These are phyloP conservation scores for Cyclophora albipunctata DNA, from an alignment of 2,888 invertebrate genomes.

Conservation along the genomic window DNA sequence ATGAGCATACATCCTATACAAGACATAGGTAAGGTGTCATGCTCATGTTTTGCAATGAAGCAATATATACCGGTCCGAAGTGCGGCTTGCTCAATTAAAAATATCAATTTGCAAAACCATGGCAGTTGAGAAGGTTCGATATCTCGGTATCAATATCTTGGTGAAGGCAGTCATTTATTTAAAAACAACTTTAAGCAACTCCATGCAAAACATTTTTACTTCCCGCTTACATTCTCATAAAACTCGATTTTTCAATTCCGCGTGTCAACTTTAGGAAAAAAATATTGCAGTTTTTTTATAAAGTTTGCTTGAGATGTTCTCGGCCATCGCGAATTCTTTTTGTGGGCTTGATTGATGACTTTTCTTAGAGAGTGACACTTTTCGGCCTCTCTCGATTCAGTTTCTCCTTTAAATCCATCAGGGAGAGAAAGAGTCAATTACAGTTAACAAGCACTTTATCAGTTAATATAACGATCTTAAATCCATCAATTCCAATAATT, in stretches of 20 bases:
- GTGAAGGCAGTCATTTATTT: too few relatives aligned
- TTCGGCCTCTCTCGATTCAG: slow-evolving; percentile 35
- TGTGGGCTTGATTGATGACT: slow-evolving; percentile 61
- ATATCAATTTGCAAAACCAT: too few relatives aligned
- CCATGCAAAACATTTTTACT: slow-evolving; percentile 18
- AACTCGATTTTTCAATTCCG: slow-evolving; percentile 40
- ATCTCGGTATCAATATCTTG: too few relatives aligned
- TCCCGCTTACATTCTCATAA: slow-evolving; percentile 22
- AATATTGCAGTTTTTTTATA: slow-evolving; percentile 39
- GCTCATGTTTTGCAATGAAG: too few relatives aligned
- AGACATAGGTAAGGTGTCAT: too few relatives aligned
- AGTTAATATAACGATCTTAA: slow-evolving; percentile 10
- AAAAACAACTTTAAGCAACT: too few relatives aligned
- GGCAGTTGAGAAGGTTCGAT: too few relatives aligned
- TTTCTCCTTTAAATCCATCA: slow-evolving; percentile 40
- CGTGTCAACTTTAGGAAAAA: slow-evolving; percentile 36
- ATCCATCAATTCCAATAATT: slow-evolving; percentile 10
- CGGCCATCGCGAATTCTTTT: slow-evolving; percentile 48
- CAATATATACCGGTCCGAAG: too few relatives aligned
- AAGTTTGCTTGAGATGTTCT: slow-evolving; percentile 42
- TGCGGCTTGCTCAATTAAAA: too few relatives aligned
- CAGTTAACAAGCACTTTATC: slow-evolving; percentile 32
- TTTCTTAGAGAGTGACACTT: slow-evolving; percentile 52
- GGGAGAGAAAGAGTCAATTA: slow-evolving; percentile 37
- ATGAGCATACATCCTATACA: too few relatives aligned